Conservation (phyloP, 2,888 invertebrate species). For the Leptinotarsa haldemani region DNA sequence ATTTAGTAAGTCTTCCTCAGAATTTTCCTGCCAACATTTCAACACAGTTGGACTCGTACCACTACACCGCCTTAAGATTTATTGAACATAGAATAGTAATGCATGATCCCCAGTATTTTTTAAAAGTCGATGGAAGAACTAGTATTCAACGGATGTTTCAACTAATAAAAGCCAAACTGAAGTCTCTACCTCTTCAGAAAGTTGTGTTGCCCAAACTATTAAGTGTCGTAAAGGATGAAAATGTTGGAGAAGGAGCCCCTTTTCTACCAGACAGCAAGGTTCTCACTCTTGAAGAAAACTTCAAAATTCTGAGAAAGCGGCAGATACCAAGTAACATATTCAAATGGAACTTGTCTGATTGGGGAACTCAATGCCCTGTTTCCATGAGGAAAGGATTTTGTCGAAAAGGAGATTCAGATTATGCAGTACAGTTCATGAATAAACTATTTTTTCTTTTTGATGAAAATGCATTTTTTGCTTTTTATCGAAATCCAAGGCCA, state of each 20-base stretch:
- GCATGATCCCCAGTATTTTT: constrained; percentile 69
- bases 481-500: constrained; percentile 73
- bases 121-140: constrained; percentile 72
- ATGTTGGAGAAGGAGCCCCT: constrained; percentile 48
- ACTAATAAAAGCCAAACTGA: constrained; percentile 66
- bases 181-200: constrained; percentile 59
- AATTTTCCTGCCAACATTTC: constrained; percentile 66
- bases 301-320: constrained; percentile 55
- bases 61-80: constrained; percentile 63
- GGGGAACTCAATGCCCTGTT: constrained; percentile 73
- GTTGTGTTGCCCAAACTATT: constrained; percentile 61
- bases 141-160: constrained; percentile 67
- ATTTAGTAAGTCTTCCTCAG: constrained; percentile 67
- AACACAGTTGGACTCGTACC: constrained; percentile 69
- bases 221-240: constrained; percentile 40
- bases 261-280: constrained; percentile 34
- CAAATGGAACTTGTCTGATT: constrained; percentile 69
- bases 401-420: constrained; percentile 68
- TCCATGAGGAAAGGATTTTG: constrained; percentile 70
- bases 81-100: constrained; percentile 69
- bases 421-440: constrained; percentile 72
- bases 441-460: constrained; percentile 72
- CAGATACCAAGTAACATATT: constrained; percentile 59
- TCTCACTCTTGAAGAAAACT: constrained; percentile 58
- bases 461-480: constrained; percentile 67